Conservation (phyloP, 1,140 invertebrate species). For the Drosophila nigromelanica region DNA sequence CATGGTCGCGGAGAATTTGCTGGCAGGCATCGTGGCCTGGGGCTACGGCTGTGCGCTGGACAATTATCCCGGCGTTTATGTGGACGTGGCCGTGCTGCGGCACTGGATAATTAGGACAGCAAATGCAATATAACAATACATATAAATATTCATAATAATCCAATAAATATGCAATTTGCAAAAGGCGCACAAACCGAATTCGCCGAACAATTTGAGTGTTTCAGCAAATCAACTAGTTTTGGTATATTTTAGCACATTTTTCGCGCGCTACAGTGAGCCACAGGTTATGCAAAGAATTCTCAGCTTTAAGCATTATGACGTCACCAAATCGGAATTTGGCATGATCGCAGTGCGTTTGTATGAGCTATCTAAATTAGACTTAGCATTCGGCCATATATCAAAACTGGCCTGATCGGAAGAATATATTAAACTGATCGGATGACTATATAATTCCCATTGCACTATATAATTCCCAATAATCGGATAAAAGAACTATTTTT, state of each 20-base stretch:
- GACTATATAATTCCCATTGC: no score
- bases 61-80: conserved; percentile 87
- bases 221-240: background rate
- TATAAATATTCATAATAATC: conserved; percentile 1
- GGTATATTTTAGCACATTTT: conserved; percentile 1
- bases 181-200: background rate
- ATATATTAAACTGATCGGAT: no score
- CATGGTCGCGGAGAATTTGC: conserved; percentile 64
- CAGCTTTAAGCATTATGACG: background rate
- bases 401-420: no score
- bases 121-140: conserved; percentile 43
- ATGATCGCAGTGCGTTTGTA: no score
- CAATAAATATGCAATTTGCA: background rate
- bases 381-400: no score
- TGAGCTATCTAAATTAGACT: no score
- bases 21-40: conserved; percentile 87
- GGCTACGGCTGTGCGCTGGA: conserved; percentile 83
- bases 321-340: no score
- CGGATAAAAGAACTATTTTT: background rate
- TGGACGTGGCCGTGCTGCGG: conserved; percentile 84
- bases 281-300: no score
- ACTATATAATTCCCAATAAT: no score
- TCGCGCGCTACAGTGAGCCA: no score
- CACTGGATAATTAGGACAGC: conserved; percentile 70
- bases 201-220: background rate